Conservation (phyloP, 2,797 vertebrate genomes). For the Hapalemur alaotrensis region DNA sequence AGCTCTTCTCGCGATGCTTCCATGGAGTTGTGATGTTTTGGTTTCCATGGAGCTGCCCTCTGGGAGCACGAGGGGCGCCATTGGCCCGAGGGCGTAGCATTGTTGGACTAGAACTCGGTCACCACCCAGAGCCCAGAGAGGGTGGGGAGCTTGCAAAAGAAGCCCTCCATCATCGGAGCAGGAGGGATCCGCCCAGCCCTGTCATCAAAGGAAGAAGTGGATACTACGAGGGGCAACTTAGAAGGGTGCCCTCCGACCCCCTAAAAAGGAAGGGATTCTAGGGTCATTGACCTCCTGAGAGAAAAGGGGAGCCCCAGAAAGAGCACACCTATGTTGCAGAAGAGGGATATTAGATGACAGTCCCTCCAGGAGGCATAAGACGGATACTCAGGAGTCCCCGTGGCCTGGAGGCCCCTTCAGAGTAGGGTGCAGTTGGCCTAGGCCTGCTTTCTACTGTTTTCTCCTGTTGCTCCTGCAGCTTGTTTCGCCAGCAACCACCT, state of each 20-base stretch:
- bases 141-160: background rate
- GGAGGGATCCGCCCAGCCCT: background rate
- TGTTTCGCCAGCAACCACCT: background rate
- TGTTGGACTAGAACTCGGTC: background rate
- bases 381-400: background rate
- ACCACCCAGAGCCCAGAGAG: background rate
- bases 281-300: background rate
- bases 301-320: background rate
- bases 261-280: background rate
- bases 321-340: background rate
- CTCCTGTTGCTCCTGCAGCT: background rate
- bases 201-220: background rate
- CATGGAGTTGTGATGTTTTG: background rate
- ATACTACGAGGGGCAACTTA: background rate
- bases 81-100: fast-evolving
- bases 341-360: background rate
- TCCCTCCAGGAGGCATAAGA: background rate
- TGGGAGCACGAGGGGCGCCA: fast-evolving
- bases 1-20: conserved; percentile 65
- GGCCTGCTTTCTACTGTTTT: background rate
- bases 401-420: background rate
- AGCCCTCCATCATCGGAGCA: background rate
- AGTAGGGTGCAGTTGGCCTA: background rate
- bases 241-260: background rate
- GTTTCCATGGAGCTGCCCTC: conserved; percentile 52